A percentile compares a stretch with the other conserved stretches of the same genome.
Evolutionary conservation across 1,140 invertebrate genomes (phyloP).

Genomic region (Neodiprion virginianus): DNA sequence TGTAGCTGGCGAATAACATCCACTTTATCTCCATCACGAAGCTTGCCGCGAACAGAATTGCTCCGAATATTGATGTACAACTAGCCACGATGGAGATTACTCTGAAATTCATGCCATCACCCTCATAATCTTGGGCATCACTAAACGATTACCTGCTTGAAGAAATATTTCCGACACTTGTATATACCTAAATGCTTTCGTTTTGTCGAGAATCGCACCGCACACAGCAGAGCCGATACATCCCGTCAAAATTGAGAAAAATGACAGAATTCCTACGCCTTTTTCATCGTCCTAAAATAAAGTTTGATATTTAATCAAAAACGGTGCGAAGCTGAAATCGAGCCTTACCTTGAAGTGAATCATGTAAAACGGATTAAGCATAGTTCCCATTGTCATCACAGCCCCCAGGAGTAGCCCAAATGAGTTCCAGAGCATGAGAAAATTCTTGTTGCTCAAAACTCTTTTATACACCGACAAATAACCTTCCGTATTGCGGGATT

Average conservation of each 20-base stretch:
- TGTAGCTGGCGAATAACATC: constrained; percentile 31
- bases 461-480: not conserved
- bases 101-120: constrained; percentile 53
- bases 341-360: not conserved
- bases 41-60: constrained; percentile 66
- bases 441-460: too few species aligned
- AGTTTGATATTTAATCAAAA: too few species aligned
- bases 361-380: not conserved
- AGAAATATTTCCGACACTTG: not conserved
- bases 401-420: not conserved
- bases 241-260: constrained; percentile 11
- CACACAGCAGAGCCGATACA: not conserved
- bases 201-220: not conserved
- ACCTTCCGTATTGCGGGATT: not conserved
- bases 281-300: too few species aligned
- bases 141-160: not conserved
- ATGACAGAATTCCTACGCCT: not conserved
- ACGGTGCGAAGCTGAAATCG: too few species aligned
- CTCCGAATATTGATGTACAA: constrained; percentile 67
- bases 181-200: not conserved
- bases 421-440: too few species aligned
- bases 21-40: constrained; percentile 53
- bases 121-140: not conserved
- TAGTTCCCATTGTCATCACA: not conserved
- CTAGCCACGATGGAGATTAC: constrained; percentile 70